Evolutionary conservation across 2,888 invertebrate species (phyloP).

Genomic region (Alsophila aescularia): DNA sequence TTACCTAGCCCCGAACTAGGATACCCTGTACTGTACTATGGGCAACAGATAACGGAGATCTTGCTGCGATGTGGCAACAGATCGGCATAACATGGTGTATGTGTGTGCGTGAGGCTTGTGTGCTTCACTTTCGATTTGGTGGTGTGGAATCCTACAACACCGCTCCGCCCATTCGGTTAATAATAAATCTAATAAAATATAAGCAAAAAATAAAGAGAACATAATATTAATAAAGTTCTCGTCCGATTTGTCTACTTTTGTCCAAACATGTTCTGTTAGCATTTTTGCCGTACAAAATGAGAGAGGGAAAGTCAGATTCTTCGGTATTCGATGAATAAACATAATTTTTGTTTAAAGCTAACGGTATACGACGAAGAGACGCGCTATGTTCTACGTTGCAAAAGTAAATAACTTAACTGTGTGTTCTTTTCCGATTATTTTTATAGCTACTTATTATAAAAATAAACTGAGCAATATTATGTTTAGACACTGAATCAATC

Average conservation of each 20-base stretch:
- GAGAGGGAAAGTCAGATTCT: constrained; percentile 37
- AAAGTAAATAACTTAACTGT: not conserved
- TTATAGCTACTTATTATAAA: too few species aligned
- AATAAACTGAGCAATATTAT: too few species aligned
- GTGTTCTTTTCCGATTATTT: not conserved
- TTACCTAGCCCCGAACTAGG: too few species aligned
- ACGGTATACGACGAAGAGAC: constrained; percentile 6
- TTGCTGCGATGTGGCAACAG: too few species aligned
- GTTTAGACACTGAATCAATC: too few species aligned
- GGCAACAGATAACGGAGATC: too few species aligned
- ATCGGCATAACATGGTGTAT: too few species aligned
- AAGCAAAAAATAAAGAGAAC: not conserved
- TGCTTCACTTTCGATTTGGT: too few species aligned
- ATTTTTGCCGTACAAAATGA: constrained; percentile 36
- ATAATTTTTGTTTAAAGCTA: constrained; percentile 56
- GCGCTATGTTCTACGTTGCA: not conserved
- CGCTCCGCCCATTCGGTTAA: not conserved
- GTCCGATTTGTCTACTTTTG: constrained; percentile 44
- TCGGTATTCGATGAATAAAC: constrained; percentile 63
- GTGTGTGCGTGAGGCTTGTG: too few species aligned
- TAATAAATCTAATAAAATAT: not conserved
- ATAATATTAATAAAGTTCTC: constrained; percentile 24
- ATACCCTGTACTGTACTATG: too few species aligned
- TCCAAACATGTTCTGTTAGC: constrained; percentile 39
- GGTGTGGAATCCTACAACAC: too few species aligned